Percentiles rank a stretch among this genome's conserved stretches.
Conservation (phyloP, 2,113 vertebrate genomes). For the Psilopogon haemacephalus region DNA sequence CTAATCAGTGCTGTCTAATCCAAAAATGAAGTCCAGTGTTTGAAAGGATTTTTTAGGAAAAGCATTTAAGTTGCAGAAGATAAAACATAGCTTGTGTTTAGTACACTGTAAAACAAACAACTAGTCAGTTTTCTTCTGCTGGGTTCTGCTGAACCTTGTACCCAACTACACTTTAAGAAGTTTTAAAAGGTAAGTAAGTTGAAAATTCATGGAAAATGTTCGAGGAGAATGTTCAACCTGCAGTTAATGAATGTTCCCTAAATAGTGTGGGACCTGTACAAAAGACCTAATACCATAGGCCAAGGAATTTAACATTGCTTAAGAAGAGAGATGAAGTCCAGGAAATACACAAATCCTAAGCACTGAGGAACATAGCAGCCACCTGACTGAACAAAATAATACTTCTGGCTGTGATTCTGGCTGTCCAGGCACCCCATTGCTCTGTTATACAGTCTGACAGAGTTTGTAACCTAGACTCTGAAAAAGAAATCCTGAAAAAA, state of each 20-base stretch:
- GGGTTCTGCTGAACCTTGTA: neutral
- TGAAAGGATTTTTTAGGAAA: neutral
- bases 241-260: neutral
- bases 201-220: neutral
- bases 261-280: neutral
- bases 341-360: neutral
- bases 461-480: neutral
- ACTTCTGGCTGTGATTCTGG: neutral
- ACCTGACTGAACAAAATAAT: neutral
- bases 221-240: neutral
- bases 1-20: neutral
- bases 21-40: neutral
- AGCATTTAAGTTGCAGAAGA: neutral
- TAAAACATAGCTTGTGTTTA: neutral
- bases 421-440: neutral
- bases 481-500: neutral
- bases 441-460: neutral
- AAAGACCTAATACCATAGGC: neutral
- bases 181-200: neutral
- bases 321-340: neutral
- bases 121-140: neutral
- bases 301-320: neutral
- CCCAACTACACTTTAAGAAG: neutral
- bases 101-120: neutral
- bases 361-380: neutral